A percentile compares a stretch with the other conserved stretches of the same genome.
phyloP scores from a whole-genome alignment of 2,888 invertebrate species.

The Lasioglossum pauxillum region DNA sequence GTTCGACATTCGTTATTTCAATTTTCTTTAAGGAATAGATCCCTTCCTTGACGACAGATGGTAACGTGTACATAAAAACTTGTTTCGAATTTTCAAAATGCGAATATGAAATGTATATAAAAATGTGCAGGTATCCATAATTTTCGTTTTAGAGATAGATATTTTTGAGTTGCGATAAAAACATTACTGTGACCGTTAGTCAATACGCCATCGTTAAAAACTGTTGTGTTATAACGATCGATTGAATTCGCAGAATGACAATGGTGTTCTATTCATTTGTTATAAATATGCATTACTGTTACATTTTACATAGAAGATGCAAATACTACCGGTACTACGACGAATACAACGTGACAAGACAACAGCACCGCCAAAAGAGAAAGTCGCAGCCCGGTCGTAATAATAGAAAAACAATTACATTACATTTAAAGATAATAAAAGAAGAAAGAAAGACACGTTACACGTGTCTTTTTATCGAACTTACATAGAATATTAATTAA shows the following conservation, averaged over 20 bases:
- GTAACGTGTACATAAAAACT: background rate
- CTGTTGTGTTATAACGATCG: background rate
- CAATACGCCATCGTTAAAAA: background rate
- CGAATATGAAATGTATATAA: background rate
- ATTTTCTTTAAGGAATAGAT: background rate
- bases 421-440: background rate
- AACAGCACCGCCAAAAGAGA: background rate
- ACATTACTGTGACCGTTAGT: background rate
- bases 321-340: background rate
- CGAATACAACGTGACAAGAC: background rate
- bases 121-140: background rate
- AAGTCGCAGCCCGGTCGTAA: background rate
- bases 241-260: background rate
- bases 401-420: background rate
- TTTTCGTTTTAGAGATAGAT: background rate
- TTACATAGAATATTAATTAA: too few relatives aligned
- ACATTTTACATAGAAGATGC: background rate
- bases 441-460: background rate
- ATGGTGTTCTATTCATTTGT: background rate
- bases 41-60: background rate
- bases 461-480: background rate
- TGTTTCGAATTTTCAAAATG: background rate
- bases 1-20: background rate
- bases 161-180: background rate
- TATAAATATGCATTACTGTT: background rate